Evolutionary conservation across 2,113 vertebrate genomes (phyloP).

Genomic region (Mesitornis unicolor): DNA sequence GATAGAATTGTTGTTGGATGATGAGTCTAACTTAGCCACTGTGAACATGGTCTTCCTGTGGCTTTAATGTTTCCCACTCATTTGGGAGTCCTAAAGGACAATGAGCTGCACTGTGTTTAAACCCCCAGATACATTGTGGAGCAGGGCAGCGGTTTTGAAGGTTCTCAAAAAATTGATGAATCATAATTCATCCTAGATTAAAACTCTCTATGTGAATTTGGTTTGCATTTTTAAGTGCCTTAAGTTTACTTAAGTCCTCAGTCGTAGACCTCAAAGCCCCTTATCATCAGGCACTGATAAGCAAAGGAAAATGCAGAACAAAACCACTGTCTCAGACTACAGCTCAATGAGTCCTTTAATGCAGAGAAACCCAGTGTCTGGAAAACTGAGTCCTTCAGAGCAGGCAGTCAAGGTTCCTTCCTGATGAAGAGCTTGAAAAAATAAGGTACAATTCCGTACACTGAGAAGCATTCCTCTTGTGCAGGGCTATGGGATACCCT

Average conservation of each 20-base stretch:
- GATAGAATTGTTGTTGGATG: neutral
- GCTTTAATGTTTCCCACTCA: neutral
- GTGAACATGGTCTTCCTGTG: neutral
- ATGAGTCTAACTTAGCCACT: neutral
- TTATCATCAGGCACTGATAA: neutral
- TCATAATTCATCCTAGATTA: neutral
- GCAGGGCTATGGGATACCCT: neutral
- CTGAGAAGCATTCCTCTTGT: neutral
- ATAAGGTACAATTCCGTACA: neutral
- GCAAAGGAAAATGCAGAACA: neutral
- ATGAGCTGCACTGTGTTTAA: neutral
- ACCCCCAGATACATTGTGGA: neutral
- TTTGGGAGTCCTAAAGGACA: neutral
- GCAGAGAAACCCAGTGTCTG: neutral
- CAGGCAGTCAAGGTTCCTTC: neutral
- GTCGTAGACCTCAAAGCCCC: neutral
- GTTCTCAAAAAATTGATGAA: neutral
- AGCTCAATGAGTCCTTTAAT: neutral
- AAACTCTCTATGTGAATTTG: neutral
- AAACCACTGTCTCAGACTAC: neutral
- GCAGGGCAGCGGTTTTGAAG: neutral
- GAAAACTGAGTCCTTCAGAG: neutral
- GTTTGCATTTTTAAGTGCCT: neutral
- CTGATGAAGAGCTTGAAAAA: neutral
- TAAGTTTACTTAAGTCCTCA: neutral